Base-by-base conservation (phyloP, 1,140 invertebrate genomes). In the Aphaenogaster floridana region DNA sequence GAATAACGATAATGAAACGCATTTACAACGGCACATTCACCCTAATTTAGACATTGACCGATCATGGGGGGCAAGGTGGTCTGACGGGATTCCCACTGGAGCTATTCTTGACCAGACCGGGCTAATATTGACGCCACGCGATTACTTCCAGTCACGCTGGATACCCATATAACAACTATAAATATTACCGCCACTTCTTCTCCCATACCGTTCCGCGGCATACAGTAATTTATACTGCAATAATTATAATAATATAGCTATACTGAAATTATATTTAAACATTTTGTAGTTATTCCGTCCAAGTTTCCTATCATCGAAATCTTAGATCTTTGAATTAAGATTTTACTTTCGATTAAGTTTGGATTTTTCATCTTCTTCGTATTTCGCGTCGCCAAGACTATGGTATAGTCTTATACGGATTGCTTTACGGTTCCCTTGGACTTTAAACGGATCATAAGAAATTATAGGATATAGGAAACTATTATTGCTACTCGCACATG, bases 91-190 rank as follows among this genome's bases (percentile, higher is more conserved):
- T 90, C 86, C 76, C 89, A 90, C 36, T 80, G 69, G 45, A 36
- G 89, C 86, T 90, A 90, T 90, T 90, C 89, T 90, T 90, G 77
- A 90, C 89, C 89, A 90, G 89, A 90, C 80, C 89, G 84, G 76
- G 86, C 89, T 90, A 90, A 90, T 90, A 90, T 90, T 90, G 89
- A 90, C 87, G 83, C 86, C 69, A 50, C 48, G 72, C 74, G 78
- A 90, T 90, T 90, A 88, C 86, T 90, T 86, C 80, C 89, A 90
- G 69, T 87, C 72, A 86, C 45, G 61, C 79, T 77, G 61, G 42
- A 52, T 39, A 28, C 39, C 9, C 21, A 50, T 71, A 66, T 61
- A 85, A 89, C 72, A 87, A 80, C 57, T 78, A 84, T 89, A 89
- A 90, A 86, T 90, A 71, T 89, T 74, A 79, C 28, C 15, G 42